These are phyloP conservation scores for Ptilodon capucinus DNA, from an alignment of 2,888 invertebrate species.

Conservation along the genomic window DNA sequence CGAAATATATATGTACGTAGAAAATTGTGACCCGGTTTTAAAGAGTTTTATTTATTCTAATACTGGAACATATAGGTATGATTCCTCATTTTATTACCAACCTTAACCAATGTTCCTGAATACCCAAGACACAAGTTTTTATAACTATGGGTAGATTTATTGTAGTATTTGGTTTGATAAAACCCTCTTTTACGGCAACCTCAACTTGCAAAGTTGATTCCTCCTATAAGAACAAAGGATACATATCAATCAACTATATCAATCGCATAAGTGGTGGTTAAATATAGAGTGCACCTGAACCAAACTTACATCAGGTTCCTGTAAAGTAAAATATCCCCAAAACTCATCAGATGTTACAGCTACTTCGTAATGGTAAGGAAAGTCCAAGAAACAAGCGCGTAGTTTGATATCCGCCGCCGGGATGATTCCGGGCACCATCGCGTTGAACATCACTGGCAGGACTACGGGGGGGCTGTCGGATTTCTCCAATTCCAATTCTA, in stretches of 20 bases:
- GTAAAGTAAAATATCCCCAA: conserved; percentile 57
- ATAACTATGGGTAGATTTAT: conserved; percentile 68
- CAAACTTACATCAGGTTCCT: conserved; percentile 25
- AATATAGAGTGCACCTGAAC: no score
- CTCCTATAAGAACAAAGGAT: conserved; percentile 35
- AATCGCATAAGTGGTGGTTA: no score
- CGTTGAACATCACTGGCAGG: conserved; percentile 78
- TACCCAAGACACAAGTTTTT: conserved; percentile 67
- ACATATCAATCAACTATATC: no score
- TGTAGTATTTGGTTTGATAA: conserved; percentile 69
- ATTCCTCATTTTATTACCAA: conserved; percentile 35
- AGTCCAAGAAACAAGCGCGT: conserved; percentile 83
- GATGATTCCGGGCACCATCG: conserved; percentile 73
- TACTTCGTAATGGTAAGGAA: conserved; percentile 75
- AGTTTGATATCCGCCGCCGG: conserved; percentile 77
- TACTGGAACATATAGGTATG: no score
- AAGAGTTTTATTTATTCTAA: no score
- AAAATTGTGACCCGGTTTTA: no score
- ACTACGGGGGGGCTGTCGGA: conserved; percentile 78
- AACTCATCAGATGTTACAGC: conserved; percentile 70
- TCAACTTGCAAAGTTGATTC: conserved; percentile 51
- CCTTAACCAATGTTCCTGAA: conserved; percentile 65
- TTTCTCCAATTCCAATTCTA: conserved; percentile 82
- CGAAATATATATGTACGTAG: no score
- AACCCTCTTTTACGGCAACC: conserved; percentile 58